Conservation (phyloP, 2,797 vertebrate genomes). For the Alca torda region DNA sequence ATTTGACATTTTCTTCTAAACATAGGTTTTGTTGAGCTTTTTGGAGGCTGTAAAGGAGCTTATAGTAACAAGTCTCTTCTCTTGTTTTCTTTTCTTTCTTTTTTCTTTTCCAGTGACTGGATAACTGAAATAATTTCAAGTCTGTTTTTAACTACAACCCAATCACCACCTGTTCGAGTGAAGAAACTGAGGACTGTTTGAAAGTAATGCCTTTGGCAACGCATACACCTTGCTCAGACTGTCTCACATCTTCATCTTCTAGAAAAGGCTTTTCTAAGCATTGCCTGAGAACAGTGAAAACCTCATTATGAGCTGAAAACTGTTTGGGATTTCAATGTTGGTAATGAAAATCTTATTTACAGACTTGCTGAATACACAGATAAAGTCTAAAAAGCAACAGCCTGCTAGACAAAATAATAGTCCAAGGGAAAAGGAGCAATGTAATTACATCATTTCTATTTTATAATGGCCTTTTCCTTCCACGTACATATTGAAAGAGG, state of each 20-base stretch:
- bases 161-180: conserved; percentile 32
- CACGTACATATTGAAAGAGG: not conserved
- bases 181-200: not conserved
- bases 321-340: conserved; percentile 63
- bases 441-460: not conserved
- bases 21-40: not conserved
- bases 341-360: conserved; percentile 70
- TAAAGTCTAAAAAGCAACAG: conserved; percentile 27
- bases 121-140: not conserved
- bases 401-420: conserved; percentile 40
- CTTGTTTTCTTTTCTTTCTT: not conserved
- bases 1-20: not conserved
- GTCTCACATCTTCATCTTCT: conserved; percentile 29
- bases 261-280: conserved; percentile 34
- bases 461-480: not conserved
- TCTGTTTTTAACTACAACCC: not conserved
- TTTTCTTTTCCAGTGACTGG: not conserved
- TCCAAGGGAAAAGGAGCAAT: conserved; percentile 1
- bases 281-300: conserved; percentile 46
- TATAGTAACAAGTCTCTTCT: not conserved
- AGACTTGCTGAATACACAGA: conserved; percentile 60
- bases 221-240: not conserved
- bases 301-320: conserved; percentile 60
- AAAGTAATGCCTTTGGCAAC: conserved; percentile 30
- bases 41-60: not conserved